A percentile compares a stretch with the other conserved stretches of the same genome.
Conservation (phyloP, 2,888 invertebrate species). For the Drosophila tanythrix region DNA sequence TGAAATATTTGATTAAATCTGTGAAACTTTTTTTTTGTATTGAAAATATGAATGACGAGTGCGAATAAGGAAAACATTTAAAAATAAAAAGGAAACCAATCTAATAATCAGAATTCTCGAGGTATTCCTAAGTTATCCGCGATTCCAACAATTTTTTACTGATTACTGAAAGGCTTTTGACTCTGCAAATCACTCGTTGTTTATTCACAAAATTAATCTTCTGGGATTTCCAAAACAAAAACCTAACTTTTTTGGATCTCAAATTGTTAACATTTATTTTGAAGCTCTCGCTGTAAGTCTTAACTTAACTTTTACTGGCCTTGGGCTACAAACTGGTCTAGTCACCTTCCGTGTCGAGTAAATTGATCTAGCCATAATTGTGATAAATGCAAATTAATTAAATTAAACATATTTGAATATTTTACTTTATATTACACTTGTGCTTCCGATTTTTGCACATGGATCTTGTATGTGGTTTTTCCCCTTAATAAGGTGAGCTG, state of each 20-base stretch:
- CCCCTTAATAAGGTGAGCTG: too few relatives aligned
- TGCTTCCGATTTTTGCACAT: not conserved
- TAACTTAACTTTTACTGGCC: too few relatives aligned
- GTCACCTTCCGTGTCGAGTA: too few relatives aligned
- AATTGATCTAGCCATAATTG: too few relatives aligned
- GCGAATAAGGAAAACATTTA: not conserved
- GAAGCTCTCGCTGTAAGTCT: not conserved
- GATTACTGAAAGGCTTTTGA: too few relatives aligned
- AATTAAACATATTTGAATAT: too few relatives aligned
- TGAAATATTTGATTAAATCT: too few relatives aligned
- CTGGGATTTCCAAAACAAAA: not conserved
- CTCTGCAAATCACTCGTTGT: not conserved
- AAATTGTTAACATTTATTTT: not conserved
- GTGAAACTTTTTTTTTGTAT: too few relatives aligned
- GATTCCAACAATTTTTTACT: accelerated
- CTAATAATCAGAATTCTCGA: not conserved
- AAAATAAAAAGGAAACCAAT: not conserved
- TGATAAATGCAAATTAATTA: too few relatives aligned
- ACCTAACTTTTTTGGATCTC: not conserved
- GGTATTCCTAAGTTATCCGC: not conserved
- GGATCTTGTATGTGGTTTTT: too few relatives aligned
- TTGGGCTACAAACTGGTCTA: too few relatives aligned
- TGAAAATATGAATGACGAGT: not conserved
- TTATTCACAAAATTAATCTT: not conserved
- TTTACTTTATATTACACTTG: too few relatives aligned